Percentiles rank a stretch among this genome's conserved stretches.
phyloP scores from a whole-genome alignment of 2,888 invertebrate genomes.

The Odontocerum albicorne region DNA sequence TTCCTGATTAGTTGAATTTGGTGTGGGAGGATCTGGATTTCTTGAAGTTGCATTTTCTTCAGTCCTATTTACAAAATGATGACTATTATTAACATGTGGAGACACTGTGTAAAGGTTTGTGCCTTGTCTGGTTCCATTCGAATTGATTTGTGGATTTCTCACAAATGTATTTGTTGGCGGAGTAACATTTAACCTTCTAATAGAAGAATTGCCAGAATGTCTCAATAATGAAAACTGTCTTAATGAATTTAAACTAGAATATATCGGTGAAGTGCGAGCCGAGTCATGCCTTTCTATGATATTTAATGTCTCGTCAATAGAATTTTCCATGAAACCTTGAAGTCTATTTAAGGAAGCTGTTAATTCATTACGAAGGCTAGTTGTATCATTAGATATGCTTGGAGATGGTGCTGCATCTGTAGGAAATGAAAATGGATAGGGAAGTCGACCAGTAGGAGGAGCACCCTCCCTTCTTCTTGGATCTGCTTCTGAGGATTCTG shows the following conservation, averaged over 20 bases:
- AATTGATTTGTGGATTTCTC: constrained; percentile 13
- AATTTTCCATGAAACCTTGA: constrained; percentile 32
- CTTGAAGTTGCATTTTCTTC: constrained; percentile 10
- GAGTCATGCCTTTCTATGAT: constrained; percentile 24
- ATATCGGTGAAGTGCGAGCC: constrained; percentile 8
- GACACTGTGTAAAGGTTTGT: constrained; percentile 1
- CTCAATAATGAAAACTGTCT: constrained; percentile 6
- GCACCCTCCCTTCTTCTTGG: not conserved
- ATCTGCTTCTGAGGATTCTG: not conserved
- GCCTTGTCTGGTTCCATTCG: constrained; percentile 5
- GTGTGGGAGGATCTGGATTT: no score
- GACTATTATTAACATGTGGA: constrained; percentile 1
- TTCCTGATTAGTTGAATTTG: not conserved
- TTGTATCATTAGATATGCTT: not conserved
- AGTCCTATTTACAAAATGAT: not conserved
- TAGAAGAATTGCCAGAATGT: constrained; percentile 9
- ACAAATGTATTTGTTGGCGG: constrained; percentile 13
- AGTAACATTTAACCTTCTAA: constrained; percentile 4
- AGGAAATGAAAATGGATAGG: not conserved
- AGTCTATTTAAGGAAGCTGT: constrained; percentile 29
- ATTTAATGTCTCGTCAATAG: constrained; percentile 30
- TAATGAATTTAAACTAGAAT: not conserved
- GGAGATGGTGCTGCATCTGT: not conserved
- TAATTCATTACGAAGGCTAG: constrained; percentile 17
- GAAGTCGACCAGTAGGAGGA: constrained; percentile 1